These are phyloP conservation scores for Caenorhabditis briggsae DNA, from an alignment of 1,140 invertebrate species.

Conservation along the genomic window DNA sequence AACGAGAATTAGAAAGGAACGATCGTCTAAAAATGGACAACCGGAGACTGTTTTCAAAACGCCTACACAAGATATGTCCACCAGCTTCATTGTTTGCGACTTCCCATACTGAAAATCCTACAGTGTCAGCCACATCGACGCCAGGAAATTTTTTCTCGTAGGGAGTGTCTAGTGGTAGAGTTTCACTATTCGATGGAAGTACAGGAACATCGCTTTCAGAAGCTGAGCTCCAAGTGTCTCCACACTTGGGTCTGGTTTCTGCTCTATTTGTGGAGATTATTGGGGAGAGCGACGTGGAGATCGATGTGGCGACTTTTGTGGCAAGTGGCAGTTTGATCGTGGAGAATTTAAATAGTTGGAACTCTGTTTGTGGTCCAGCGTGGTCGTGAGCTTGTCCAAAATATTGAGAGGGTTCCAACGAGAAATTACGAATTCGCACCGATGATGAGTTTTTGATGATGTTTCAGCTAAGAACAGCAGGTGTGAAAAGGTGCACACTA, in stretches of 20 bases:
- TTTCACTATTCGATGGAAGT: too few species aligned
- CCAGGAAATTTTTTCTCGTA: too few species aligned
- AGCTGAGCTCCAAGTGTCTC: background rate
- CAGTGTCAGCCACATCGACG: background rate
- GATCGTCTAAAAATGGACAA: background rate
- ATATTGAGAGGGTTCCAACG: background rate
- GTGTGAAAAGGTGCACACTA: too few species aligned
- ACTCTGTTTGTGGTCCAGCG: too few species aligned
- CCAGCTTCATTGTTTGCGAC: background rate
- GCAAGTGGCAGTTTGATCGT: too few species aligned
- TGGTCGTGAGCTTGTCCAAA: constrained; percentile 3
- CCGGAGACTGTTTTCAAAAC: background rate
- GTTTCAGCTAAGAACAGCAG: background rate
- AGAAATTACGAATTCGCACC: too few species aligned
- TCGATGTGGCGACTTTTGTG: too few species aligned
- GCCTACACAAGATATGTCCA: background rate
- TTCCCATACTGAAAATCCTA: background rate
- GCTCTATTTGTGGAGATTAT: background rate
- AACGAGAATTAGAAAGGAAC: background rate
- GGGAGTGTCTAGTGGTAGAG: too few species aligned
- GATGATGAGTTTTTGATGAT: background rate
- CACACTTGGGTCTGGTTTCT: background rate
- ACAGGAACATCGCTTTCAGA: too few species aligned
- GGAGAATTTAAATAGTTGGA: too few species aligned
- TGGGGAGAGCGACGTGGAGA: too few species aligned